Percentiles rank a stretch among this genome's conserved stretches.
Evolutionary conservation across 2,888 invertebrate species (phyloP).

Genomic region (Himalopsyche tibetana): DNA sequence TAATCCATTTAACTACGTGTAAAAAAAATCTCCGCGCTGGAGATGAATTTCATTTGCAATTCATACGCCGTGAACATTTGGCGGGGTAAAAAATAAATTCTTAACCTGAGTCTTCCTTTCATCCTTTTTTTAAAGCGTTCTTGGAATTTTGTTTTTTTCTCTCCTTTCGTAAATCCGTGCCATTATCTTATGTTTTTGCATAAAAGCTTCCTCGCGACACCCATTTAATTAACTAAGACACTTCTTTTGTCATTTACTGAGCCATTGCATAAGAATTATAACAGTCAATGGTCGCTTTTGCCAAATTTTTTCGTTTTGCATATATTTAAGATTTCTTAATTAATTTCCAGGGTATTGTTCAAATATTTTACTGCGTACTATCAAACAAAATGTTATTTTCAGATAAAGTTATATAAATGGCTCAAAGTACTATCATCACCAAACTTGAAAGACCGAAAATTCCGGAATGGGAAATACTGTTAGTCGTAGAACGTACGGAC

Average conservation of each 20-base stretch:
- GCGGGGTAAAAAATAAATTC: background rate
- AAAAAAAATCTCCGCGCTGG: background rate
- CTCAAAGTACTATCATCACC: too few species aligned
- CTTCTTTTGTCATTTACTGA: background rate
- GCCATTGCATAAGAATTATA: slow-evolving; percentile 14
- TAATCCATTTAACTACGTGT: slow-evolving; percentile 38
- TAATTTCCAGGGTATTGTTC: background rate
- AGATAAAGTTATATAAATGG: too few species aligned
- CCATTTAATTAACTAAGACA: slow-evolving; percentile 38
- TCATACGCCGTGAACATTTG: slow-evolving; percentile 34
- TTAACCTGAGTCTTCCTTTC: background rate
- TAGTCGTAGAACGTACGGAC: too few species aligned
- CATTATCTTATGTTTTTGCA: slow-evolving; percentile 27
- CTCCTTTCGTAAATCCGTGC: slow-evolving; percentile 21
- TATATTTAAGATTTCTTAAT: background rate
- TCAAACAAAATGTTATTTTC: background rate
- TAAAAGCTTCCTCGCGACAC: slow-evolving; percentile 10
- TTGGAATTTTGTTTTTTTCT: background rate
- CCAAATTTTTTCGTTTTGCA: background rate
- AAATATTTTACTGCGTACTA: background rate
- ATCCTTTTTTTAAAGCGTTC: slow-evolving; percentile 14
- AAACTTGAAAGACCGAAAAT: too few species aligned
- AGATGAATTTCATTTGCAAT: slow-evolving; percentile 28
- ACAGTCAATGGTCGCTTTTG: background rate
- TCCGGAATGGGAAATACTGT: too few species aligned